Evolutionary conservation across 2,888 invertebrate species (phyloP).

Genomic region (Tillus elongatus): DNA sequence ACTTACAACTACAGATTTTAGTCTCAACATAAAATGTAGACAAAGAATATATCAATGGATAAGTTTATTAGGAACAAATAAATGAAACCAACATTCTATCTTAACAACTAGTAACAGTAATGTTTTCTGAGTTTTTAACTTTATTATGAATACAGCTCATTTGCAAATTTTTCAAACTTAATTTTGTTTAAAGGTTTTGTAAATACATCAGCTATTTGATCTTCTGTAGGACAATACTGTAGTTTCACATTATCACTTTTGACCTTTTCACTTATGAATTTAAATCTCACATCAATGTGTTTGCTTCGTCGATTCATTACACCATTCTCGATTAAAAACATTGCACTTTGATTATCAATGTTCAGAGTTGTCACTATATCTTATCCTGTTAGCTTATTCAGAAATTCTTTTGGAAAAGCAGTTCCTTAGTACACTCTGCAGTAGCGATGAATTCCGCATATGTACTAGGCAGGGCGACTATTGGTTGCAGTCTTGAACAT

Average conservation of each 20-base stretch:
- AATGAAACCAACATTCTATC: too few relatives aligned
- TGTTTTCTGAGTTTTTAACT: too few relatives aligned
- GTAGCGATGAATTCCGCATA: conserved; percentile 17
- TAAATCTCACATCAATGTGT: conserved; percentile 18
- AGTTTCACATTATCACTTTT: conserved; percentile 12
- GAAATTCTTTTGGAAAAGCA: conserved; percentile 8
- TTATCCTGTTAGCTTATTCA: conserved; percentile 7
- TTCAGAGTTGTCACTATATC: conserved; percentile 7
- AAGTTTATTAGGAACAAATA: too few relatives aligned
- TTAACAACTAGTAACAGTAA: too few relatives aligned
- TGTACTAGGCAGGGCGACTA: conserved; percentile 14
- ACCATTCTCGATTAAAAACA: conserved; percentile 14
- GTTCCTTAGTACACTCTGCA: too few relatives aligned
- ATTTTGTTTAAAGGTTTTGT: conserved; percentile 15
- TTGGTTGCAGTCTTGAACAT: conserved; percentile 9
- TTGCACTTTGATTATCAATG: conserved; percentile 19
- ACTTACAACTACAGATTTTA: too few relatives aligned
- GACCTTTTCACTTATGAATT: conserved; percentile 17
- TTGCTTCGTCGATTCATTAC: conserved; percentile 14
- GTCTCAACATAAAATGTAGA: too few relatives aligned
- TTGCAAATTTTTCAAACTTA: conserved; percentile 1
- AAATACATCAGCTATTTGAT: conserved; percentile 16
- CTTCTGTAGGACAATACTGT: conserved; percentile 14
- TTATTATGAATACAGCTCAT: too few relatives aligned
- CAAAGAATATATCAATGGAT: too few relatives aligned